phyloP scores from a whole-genome alignment of 2,113 vertebrate species.

The Tauraco erythrolophus region DNA sequence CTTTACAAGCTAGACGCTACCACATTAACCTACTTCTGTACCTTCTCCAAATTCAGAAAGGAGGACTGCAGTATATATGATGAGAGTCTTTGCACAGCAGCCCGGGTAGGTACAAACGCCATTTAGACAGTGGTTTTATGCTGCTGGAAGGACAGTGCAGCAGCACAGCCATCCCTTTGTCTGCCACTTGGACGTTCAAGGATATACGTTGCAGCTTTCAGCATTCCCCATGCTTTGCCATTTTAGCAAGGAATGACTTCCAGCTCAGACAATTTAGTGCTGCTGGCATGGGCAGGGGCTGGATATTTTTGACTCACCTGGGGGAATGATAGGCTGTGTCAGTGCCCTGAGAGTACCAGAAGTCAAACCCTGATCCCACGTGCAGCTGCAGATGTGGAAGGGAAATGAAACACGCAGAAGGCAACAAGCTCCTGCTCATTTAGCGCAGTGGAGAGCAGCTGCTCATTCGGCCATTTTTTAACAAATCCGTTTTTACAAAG shows the following conservation, averaged over 20 bases:
- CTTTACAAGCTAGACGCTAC: background rate
- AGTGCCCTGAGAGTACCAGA: background rate
- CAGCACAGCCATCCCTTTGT: background rate
- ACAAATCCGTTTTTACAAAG: fast-evolving
- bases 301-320: background rate
- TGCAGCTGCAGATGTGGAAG: background rate
- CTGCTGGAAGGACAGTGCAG: background rate
- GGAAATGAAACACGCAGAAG: fast-evolving
- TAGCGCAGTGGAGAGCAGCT: background rate
- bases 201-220: background rate
- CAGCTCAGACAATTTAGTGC: background rate
- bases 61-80: background rate
- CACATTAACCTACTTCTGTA: background rate
- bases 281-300: background rate
- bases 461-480: background rate
- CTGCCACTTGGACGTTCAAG: background rate
- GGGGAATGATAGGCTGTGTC: background rate
- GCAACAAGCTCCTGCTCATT: background rate
- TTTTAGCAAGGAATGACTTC: background rate
- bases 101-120: fast-evolving
- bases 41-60: background rate
- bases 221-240: fast-evolving
- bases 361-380: fast-evolving
- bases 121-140: background rate
- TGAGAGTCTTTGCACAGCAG: background rate